Base-by-base conservation (phyloP, 2,113 vertebrate genomes). In the Poeciliopsis turrubarensis region DNA sequence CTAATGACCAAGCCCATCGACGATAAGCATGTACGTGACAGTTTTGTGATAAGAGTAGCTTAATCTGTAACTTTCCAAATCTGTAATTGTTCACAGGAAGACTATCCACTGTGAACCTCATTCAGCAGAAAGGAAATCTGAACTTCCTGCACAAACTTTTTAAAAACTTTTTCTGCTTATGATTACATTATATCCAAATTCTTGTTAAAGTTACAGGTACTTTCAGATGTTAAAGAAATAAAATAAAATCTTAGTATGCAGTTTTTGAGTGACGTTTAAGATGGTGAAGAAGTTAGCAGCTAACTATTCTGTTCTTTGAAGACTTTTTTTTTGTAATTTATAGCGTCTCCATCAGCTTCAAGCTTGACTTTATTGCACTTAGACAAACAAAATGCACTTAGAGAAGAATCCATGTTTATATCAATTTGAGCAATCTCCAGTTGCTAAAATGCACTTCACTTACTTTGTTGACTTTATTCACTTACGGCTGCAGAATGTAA, bases 1-100 rank as follows among this genome's bases (percentile, higher is more conserved):
- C 89, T 96, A 34, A 81, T 97, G 88, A 99, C 97, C 68, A 96
- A 97, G 80, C 97, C 98, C 75, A 98, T 99, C 10, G 94, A 94
- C 0, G 98, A 99, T n/a, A 94, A 97, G 44, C 95, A 98, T 0
- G 98, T 99, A 91, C 88, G 97, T 81, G 26, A 44, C 26, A 1
- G 0, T 63, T 61, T 37, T 10, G 47, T 63, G 27, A 83, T 68
- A 17, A 75, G 26, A 30, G 32, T 31, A 1, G 15, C 79, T 84
- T n/a, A 74, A 87, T 77, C 26, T 70, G 60, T 64, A 0, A 71
- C 75, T 61, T 54, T 4, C 17, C 5, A 8, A 39, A 70, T 66
- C 51, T 70, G 39, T 41, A 4, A 63, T 5, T 19, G 11, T 13
- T 65, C 6, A 54, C 57, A 29, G 30, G 4, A 41, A n/a, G 10